These are phyloP conservation scores for Steromphala cineraria DNA, from an alignment of 2,888 invertebrate species.

Conservation along the genomic window DNA sequence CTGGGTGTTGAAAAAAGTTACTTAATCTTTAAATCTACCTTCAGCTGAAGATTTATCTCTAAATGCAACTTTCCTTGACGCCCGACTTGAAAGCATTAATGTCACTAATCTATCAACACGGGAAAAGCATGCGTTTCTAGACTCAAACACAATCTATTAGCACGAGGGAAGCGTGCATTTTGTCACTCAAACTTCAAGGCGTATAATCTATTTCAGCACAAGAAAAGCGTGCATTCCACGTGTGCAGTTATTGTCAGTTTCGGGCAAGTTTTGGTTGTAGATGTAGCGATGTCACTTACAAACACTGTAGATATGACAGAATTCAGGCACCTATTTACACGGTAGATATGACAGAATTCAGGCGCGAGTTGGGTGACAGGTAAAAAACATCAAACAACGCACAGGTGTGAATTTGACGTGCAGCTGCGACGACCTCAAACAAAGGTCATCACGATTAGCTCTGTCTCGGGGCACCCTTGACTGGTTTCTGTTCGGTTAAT, in stretches of 20 bases:
- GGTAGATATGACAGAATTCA: background rate
- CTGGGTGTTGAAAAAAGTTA: too few species aligned
- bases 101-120: too few species aligned
- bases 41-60: too few species aligned
- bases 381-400: conserved; percentile 3
- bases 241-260: background rate
- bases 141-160: too few species aligned
- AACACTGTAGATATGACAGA: background rate
- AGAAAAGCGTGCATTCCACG: background rate
- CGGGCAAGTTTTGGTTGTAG: background rate
- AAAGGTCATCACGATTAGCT: background rate
- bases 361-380: background rate
- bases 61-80: too few species aligned
- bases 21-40: too few species aligned
- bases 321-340: background rate
- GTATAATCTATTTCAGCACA: background rate
- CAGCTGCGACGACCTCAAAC: background rate
- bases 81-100: too few species aligned
- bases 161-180: background rate
- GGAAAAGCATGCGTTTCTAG: too few species aligned
- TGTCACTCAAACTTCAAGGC: too few species aligned
- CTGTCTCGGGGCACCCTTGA: background rate
- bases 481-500: too few species aligned
- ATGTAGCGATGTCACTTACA: background rate
- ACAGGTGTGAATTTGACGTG: conserved; percentile 2